phyloP scores from a whole-genome alignment of 2,888 invertebrate species.

The Caenorhabditis macrosperma region DNA sequence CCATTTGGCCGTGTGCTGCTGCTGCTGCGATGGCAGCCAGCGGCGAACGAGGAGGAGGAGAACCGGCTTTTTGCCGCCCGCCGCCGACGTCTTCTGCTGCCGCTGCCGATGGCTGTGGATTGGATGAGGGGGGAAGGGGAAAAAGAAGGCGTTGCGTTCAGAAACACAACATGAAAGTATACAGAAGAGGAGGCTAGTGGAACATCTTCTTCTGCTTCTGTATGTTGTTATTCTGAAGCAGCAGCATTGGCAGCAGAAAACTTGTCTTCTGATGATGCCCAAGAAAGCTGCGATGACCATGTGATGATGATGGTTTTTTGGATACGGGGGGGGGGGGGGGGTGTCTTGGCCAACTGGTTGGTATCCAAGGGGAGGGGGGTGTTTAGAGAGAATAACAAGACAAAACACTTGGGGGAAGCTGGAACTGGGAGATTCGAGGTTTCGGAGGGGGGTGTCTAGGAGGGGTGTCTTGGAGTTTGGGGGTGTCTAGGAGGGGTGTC shows the following conservation, averaged over 20 bases:
- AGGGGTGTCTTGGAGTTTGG: too few species aligned
- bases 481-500: too few species aligned
- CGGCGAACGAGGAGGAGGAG: too few species aligned
- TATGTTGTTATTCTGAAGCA: conserved; percentile 53
- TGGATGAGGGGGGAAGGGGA: conserved; percentile 14
- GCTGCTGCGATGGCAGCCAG: too few species aligned
- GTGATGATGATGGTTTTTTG: neutral
- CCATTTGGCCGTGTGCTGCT: conserved; percentile 36
- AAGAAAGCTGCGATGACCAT: neutral
- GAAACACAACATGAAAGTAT: conserved; percentile 52
- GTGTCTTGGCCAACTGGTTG: too few species aligned
- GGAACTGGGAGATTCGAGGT: too few species aligned
- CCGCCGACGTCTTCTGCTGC: neutral
- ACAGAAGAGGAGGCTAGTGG: conserved; percentile 29
- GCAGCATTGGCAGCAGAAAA: conserved; percentile 14
- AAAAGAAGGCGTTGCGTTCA: conserved; percentile 2
- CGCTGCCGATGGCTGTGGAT: neutral
- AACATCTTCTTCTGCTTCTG: conserved; percentile 50
- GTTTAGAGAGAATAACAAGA: too few species aligned
- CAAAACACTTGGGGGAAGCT: too few species aligned
- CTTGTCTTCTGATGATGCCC: conserved; percentile 13
- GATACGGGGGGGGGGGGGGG: too few species aligned
- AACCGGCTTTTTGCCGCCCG: conserved; percentile 49
- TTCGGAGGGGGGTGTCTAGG: too few species aligned
- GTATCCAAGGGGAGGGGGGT: too few species aligned